A percentile compares a stretch with the other conserved stretches of the same genome.
These are phyloP conservation scores for Channallabes apus DNA, from an alignment of 2,797 vertebrate species.

Conservation along the genomic window DNA sequence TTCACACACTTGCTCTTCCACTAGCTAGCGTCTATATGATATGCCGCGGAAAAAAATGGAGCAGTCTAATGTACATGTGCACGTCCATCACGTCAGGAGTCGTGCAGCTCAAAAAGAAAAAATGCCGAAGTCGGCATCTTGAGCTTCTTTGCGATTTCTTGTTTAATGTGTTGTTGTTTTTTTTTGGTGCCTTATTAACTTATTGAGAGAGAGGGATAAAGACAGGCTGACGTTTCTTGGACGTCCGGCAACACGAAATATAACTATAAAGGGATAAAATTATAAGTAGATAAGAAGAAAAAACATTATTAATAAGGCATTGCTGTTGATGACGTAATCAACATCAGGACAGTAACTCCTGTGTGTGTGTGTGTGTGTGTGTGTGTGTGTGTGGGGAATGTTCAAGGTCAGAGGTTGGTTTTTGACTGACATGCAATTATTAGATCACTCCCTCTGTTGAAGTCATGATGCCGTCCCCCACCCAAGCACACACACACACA, in stretches of 20 bases:
- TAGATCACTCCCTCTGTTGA: background rate
- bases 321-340: background rate
- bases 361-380: background rate
- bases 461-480: background rate
- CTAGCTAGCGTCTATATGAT: conserved; percentile 49
- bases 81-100: conserved; percentile 22
- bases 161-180: background rate
- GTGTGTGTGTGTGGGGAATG: background rate
- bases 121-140: background rate
- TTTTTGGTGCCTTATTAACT: background rate
- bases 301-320: too few relatives aligned
- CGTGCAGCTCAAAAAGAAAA: background rate
- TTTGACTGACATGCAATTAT: conserved; percentile 1
- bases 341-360: background rate
- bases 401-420: conserved; percentile 33
- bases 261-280: too few relatives aligned
- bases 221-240: too few relatives aligned
- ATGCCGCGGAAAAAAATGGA: conserved; percentile 42
- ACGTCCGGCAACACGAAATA: too few relatives aligned
- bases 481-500: background rate
- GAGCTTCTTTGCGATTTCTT: background rate
- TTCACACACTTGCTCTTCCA: conserved; percentile 55
- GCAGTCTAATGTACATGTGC: conserved; percentile 38
- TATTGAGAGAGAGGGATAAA: too few relatives aligned
- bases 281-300: too few relatives aligned